A percentile compares a stretch with the other conserved stretches of the same genome.
Evolutionary conservation across 1,140 invertebrate genomes (phyloP).

Genomic region (Anastrepha obliqua): DNA sequence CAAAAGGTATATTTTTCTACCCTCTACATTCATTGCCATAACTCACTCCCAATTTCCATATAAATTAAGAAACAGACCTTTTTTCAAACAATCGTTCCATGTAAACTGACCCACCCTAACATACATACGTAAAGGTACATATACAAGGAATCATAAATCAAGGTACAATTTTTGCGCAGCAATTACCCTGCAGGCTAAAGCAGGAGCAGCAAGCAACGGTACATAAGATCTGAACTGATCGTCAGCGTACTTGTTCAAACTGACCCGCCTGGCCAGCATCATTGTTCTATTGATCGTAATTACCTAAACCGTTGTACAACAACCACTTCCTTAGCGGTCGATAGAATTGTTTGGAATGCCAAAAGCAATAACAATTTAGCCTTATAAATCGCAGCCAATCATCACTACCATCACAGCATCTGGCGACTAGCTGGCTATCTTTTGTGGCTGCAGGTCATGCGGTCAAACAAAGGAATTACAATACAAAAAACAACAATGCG

Average conservation of each 20-base stretch:
- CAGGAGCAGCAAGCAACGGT: conserved; percentile 19
- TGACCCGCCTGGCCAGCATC: conserved; percentile 1
- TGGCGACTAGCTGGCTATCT: background rate
- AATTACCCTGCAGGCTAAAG: background rate
- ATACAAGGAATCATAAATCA: background rate
- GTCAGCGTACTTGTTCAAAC: background rate
- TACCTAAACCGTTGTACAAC: conserved; percentile 1
- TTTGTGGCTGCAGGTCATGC: conserved; percentile 29
- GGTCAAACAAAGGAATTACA: conserved; percentile 13
- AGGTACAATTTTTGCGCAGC: background rate
- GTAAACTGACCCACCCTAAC: no score
- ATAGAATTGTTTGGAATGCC: conserved; percentile 45
- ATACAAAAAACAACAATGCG: background rate
- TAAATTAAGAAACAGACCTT: no score
- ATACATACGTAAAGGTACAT: no score
- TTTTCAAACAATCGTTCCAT: no score
- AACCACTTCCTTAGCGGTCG: conserved; percentile 28
- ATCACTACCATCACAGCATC: background rate
- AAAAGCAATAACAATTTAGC: conserved; percentile 42
- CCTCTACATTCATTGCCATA: no score
- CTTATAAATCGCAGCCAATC: conserved; percentile 38
- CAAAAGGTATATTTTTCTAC: no score
- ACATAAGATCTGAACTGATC: conserved; percentile 8
- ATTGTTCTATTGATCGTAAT: conserved; percentile 38
- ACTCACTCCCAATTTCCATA: no score